phyloP scores from a whole-genome alignment of 2,797 vertebrate genomes.

The Agapornis canus region DNA sequence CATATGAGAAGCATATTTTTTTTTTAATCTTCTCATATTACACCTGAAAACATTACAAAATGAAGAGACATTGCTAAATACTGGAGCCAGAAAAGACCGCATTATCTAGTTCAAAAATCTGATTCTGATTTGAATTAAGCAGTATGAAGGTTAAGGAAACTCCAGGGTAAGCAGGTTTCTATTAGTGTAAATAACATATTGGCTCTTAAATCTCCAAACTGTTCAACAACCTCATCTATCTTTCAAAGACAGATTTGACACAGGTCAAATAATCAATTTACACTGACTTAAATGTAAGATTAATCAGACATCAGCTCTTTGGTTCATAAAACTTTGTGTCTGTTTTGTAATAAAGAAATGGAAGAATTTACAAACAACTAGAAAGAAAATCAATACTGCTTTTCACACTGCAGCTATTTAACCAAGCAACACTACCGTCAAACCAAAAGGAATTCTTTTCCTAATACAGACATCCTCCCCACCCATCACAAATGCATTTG shows the following conservation, averaged over 20 bases:
- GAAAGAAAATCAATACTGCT: not conserved
- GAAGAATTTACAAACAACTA: not conserved
- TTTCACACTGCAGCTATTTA: conserved; percentile 10
- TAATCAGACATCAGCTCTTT: not conserved
- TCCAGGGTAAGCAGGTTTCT: not conserved
- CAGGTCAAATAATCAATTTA: not conserved
- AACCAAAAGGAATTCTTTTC: not conserved
- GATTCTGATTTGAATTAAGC: not conserved
- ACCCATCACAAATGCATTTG: not conserved
- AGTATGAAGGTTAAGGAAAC: not conserved
- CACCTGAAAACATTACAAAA: not conserved
- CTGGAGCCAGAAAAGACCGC: not conserved
- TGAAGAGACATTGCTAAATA: not conserved
- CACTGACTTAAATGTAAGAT: not conserved
- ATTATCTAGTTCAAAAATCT: not conserved
- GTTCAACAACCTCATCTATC: not conserved
- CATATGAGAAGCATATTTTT: not conserved
- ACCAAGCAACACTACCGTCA: not conserved
- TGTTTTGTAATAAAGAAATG: not conserved
- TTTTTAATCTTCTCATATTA: not conserved
- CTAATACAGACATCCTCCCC: not conserved
- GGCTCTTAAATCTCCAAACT: not conserved
- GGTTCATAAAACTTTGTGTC: not conserved
- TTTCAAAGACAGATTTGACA: not conserved
- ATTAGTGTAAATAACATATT: not conserved